These are phyloP conservation scores for Smithornis capensis DNA, from an alignment of 2,113 vertebrate species.

Conservation along the genomic window DNA sequence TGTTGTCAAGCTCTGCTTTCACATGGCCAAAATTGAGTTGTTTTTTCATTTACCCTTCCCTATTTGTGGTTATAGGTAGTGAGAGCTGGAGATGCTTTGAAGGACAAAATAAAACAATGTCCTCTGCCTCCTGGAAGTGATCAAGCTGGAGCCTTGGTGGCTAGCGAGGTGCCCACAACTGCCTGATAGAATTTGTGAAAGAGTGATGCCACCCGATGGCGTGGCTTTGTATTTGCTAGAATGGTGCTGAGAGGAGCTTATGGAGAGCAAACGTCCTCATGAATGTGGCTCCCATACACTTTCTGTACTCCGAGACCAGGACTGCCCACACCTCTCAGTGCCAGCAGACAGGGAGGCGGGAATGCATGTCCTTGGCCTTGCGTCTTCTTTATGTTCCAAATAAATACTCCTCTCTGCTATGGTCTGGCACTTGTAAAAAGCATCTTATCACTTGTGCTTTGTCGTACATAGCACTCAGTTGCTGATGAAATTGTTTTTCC, in stretches of 20 bases:
- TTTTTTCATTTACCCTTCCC: neutral
- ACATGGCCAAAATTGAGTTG: neutral
- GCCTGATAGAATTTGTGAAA: neutral
- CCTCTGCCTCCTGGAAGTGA: neutral
- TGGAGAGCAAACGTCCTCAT: neutral
- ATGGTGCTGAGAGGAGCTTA: neutral
- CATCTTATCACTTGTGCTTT: neutral
- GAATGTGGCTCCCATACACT: neutral
- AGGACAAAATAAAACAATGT: neutral
- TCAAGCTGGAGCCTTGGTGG: neutral
- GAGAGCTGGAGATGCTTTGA: neutral
- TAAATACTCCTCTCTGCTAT: neutral
- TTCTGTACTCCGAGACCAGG: fast-evolving
- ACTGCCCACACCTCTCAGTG: neutral
- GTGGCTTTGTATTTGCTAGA: neutral
- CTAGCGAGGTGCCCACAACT: neutral
- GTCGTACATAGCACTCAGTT: neutral
- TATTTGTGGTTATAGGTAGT: neutral
- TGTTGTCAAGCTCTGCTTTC: neutral
- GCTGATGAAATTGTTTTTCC: neutral
- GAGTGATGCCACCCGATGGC: slow-evolving; percentile 10
- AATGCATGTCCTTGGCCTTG: neutral
- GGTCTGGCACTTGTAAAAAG: neutral
- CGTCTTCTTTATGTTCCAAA: neutral
- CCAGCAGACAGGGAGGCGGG: neutral